Evolutionary conservation across 2,888 invertebrate species (phyloP), one percentile per base, ranked within the genome.

Genomic region (Strigamia crassipes): DNA sequence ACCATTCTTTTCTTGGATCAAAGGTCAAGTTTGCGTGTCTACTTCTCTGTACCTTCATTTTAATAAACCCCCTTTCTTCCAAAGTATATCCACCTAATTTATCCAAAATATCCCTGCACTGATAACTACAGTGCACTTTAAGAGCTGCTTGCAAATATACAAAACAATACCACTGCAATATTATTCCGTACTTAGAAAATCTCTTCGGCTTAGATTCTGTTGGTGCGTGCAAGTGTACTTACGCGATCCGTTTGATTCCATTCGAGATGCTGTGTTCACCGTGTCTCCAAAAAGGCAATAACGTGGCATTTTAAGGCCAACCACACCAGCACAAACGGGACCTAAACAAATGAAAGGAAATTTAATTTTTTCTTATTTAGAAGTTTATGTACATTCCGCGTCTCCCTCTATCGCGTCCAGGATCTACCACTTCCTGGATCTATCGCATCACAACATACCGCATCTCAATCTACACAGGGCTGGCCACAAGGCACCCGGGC

Each of bases 41-140:
- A 34, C 6, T 34, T 34, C n/a, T 34, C 34, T 34, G 6, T 51
- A 80, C 95, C 87, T 95, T 95, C 91, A 95, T 93, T 1, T 92
- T 89, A 4, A 95, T 91, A 42, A 93, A 86, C 0, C 95, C 95
- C 27, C 80, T 51, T 27, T 80, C 80, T 27, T 80, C 80, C 21
- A 61, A 31, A n/a, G 38, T 9, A 38, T 80, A 80, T 15, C 80
- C 80, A 51, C 80, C 80, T 23, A 80, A 38, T 80, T 80, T 80
- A 18, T 80, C 80, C 18, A 80, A 41, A 10, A 80, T 56, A 23
- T 80, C 61, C 51, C 51, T 61, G 18, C 80, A 80, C 61, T 80
- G 80, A 23, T 10, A 31, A 61, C 80, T 80, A 51, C 80, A 80
- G 56, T 80, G 80, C 27, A 80, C 51, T 61, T 80, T 80, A n/a